Percentiles rank a stretch among this genome's conserved stretches.
These are phyloP conservation scores for Priocnemis perturbator DNA, from an alignment of 2,888 invertebrate genomes.

Conservation along the genomic window DNA sequence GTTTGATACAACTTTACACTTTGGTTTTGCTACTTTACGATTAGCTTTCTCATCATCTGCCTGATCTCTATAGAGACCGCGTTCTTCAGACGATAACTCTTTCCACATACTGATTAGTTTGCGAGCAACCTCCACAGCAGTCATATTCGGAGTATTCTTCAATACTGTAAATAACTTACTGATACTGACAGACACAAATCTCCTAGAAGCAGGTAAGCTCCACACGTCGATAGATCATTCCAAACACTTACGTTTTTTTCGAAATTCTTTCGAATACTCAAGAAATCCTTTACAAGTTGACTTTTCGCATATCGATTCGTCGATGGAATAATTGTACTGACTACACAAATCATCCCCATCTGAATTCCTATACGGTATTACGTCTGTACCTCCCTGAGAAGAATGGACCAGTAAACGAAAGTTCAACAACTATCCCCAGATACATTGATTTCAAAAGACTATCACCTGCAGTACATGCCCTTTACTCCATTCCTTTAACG, in stretches of 20 bases:
- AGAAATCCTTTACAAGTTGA: conserved; percentile 60
- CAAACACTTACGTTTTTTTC: conserved; percentile 66
- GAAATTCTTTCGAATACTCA: conserved; percentile 69
- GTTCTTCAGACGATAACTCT: conserved; percentile 69
- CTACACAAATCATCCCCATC: background rate
- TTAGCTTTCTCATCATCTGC: conserved; percentile 13
- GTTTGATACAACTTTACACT: no score
- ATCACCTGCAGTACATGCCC: conserved; percentile 58
- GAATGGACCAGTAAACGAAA: conserved; percentile 6
- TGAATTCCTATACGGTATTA: conserved; percentile 24
- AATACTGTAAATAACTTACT: conserved; percentile 29
- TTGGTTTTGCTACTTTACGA: no score
- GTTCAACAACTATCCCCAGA: conserved; percentile 7
- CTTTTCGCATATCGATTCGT: conserved; percentile 3
- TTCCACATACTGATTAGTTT: conserved; percentile 72
- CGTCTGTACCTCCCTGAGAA: conserved; percentile 60
- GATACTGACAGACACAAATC: no score
- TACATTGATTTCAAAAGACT: conserved; percentile 4
- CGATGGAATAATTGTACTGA: no score
- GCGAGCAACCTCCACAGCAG: conserved; percentile 71
- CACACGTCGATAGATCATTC: background rate
- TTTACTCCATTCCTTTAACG: conserved; percentile 67
- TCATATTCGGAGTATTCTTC: conserved; percentile 62
- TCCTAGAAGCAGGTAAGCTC: no score
- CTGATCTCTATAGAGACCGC: conserved; percentile 65